Conservation (phyloP, 2,113 vertebrate species). For the Boulengeromyrus knoepffleri region DNA sequence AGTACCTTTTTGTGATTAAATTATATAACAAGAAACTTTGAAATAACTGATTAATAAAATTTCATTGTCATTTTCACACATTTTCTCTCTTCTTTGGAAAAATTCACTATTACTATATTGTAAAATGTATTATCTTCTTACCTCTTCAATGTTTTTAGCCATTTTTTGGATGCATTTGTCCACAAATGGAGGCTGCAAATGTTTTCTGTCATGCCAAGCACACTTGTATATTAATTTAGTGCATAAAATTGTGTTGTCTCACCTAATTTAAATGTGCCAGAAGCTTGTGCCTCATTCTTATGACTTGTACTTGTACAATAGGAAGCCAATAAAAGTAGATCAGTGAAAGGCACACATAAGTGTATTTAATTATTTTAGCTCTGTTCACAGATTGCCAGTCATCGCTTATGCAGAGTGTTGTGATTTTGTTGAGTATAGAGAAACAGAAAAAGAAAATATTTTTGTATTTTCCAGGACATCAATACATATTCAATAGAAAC, state of each 20-base stretch:
- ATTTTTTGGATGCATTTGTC: neutral
- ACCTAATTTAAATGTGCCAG: neutral
- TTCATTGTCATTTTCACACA: neutral
- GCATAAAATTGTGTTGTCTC: neutral
- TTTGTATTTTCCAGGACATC: neutral
- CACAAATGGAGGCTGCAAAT: neutral
- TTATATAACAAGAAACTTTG: neutral
- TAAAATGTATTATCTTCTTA: neutral
- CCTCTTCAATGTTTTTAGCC: neutral
- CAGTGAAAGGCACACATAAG: neutral
- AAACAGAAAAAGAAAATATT: neutral
- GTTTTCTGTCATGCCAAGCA: neutral
- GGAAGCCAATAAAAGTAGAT: neutral
- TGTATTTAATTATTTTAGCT: neutral
- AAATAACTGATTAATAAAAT: neutral
- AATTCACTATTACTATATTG: neutral
- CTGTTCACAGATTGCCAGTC: neutral
- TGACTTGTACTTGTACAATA: neutral
- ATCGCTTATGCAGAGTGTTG: neutral
- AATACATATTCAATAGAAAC: neutral
- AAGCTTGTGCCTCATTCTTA: neutral
- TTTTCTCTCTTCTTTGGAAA: neutral
- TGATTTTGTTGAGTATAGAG: neutral
- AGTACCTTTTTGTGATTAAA: neutral
- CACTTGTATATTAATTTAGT: neutral